Evolutionary conservation across 2,888 invertebrate genomes (phyloP).

Genomic region (Autographa pulchrina): DNA sequence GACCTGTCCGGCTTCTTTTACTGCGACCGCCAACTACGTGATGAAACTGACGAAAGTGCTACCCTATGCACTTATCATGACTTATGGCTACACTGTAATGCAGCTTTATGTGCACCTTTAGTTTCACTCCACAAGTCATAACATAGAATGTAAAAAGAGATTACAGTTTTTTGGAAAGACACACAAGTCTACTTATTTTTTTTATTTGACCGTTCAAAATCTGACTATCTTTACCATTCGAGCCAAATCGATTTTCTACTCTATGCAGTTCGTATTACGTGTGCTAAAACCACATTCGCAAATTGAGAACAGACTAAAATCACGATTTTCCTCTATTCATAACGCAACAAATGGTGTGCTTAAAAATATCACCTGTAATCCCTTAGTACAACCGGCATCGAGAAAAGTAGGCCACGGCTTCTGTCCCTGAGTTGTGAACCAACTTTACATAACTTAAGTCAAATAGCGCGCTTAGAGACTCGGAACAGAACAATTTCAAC

Average conservation of each 20-base stretch:
- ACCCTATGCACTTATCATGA: conserved; percentile 45
- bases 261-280: neutral
- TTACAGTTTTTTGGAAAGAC: neutral
- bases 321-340: neutral
- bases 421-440: conserved; percentile 48
- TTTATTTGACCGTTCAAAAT: conserved; percentile 1
- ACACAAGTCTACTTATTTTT: neutral
- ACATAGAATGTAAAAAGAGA: conserved; percentile 18
- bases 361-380: conserved; percentile 24
- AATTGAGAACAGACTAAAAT: neutral
- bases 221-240: neutral
- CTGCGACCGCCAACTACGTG: conserved; percentile 62
- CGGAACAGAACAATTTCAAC: conserved; percentile 20
- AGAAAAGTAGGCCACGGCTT: conserved; percentile 50
- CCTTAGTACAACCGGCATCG: conserved; percentile 30
- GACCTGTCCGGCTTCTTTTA: conserved; percentile 77
- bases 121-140: neutral
- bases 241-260: neutral
- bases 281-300: neutral
- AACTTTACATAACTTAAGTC: conserved; percentile 44
- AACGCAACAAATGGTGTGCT: conserved; percentile 2
- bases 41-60: conserved; percentile 75
- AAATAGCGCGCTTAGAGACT: conserved; percentile 32
- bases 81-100: conserved; percentile 24
- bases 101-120: conserved; percentile 20